Evolutionary conservation across 2,888 invertebrate genomes (phyloP), one percentile per base, ranked within the genome.

Genomic region (Entomobrya proxima): DNA sequence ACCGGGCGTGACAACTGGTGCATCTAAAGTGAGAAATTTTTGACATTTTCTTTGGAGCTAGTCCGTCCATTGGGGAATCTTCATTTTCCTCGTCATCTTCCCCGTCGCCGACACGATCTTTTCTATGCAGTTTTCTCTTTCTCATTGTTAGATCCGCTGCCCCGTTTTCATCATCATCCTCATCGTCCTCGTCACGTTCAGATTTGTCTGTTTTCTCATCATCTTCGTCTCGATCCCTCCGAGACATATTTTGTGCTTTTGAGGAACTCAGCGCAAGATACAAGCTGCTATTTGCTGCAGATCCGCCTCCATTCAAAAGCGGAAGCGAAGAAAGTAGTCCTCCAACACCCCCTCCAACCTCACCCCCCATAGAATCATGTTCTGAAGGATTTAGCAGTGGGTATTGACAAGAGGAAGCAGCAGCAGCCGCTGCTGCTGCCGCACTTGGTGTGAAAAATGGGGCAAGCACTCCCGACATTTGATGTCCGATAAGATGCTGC

Each of bases 401-500:
- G 40, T 88, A 80, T 52, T 85, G 87, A 72, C 85, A 64, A 4
- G 86, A 87, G 30, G 81, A 82, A 1, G 81, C 69, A 6, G 87
- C 76, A 61, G 85, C 47, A 32, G 87, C 77, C 61, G 88, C 79
- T 11, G 82, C 82, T 6, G 86, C 81, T 9, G 86, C 78, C 11
- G 87, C 76, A 0, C 82, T 35, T 44, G 90, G 89, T 77, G 89
- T 87, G 69, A 90, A 88, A 74, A 90, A 90, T 15, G 90, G 90
- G 27, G 89, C 89, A 1, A 90, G 75, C 6, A 91, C 93, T 7
- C 91, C 91, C 15, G 91, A 89, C 85, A 91, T 91, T 91, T 94
- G 94, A 90, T 94, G 94, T 61, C 93, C 93, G 89, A 94, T 93
- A 81, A 95, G 91, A 90, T 95, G 94, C 90, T 94, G 94, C 89